phyloP scores from a whole-genome alignment of 1,140 invertebrate genomes.

The Ganaspis sp. region DNA sequence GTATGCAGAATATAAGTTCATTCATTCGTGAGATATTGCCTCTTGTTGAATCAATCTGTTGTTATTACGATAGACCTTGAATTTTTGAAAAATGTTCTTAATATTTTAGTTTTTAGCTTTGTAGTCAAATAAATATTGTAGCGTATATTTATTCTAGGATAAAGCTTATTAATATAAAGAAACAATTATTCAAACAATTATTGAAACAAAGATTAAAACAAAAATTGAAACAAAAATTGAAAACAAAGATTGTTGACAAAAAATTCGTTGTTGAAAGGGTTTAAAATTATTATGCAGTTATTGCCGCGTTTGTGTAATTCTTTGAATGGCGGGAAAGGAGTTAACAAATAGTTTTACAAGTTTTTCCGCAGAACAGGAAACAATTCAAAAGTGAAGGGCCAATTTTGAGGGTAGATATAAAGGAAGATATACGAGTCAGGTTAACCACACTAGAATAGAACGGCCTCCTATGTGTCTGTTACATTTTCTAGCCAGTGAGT shows the following conservation, averaged over 20 bases:
- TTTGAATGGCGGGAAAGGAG: too few relatives aligned
- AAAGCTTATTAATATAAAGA: too few relatives aligned
- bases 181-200: too few relatives aligned
- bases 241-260: too few relatives aligned
- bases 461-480: neutral
- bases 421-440: neutral
- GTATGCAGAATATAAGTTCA: neutral
- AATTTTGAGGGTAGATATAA: neutral
- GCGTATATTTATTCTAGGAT: too few relatives aligned
- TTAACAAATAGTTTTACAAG: neutral
- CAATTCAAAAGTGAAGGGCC: neutral
- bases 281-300: too few relatives aligned
- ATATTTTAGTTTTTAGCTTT: neutral
- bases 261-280: neutral
- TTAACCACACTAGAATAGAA: neutral
- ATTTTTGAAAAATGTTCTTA: neutral
- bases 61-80: neutral
- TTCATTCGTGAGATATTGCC: neutral
- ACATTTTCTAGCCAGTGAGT: slow-evolving; percentile 16
- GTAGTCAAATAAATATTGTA: too few relatives aligned
- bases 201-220: too few relatives aligned
- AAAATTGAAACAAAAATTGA: too few relatives aligned
- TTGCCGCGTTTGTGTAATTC: too few relatives aligned
- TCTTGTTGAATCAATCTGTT: neutral
- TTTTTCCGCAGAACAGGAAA: neutral